Percentiles rank a stretch among this genome's conserved stretches.
phyloP scores from a whole-genome alignment of 2,888 invertebrate species.

The Limnephilus rhombicus region DNA sequence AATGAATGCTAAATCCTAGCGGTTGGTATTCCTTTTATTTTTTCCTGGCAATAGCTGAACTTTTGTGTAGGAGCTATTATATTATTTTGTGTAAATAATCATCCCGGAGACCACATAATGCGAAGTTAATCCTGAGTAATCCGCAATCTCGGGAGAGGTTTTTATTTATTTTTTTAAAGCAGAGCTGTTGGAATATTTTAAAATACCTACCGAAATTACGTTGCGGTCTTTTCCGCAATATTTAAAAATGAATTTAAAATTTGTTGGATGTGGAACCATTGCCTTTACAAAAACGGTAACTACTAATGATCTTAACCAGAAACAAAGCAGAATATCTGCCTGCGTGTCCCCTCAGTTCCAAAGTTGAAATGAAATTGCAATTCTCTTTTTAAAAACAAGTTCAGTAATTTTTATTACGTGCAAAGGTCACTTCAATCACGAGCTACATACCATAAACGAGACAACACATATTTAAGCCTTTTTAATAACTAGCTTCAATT shows the following conservation, averaged over 20 bases:
- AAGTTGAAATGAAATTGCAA: neutral
- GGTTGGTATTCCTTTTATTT: neutral
- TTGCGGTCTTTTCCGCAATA: neutral
- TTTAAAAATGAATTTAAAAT: neutral
- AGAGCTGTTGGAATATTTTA: neutral
- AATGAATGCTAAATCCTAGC: neutral
- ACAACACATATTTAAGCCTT: no score
- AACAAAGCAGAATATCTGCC: neutral
- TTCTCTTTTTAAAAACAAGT: no score
- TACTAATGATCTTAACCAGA: neutral
- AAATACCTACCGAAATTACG: neutral
- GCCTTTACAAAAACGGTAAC: neutral
- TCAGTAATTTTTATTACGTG: no score
- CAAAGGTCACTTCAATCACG: no score
- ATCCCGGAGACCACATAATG: neutral
- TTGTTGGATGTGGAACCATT: neutral
- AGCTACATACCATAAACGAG: no score
- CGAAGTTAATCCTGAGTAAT: neutral
- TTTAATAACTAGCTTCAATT: no score
- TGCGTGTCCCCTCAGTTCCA: neutral
- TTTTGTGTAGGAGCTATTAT: neutral
- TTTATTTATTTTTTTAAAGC: neutral
- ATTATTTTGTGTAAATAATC: neutral
- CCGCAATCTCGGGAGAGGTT: neutral
- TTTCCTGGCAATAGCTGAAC: neutral